Evolutionary conservation across 1,140 invertebrate genomes (phyloP), one percentile per base, ranked within the genome.

Genomic region (Scaptomyza hsui): DNA sequence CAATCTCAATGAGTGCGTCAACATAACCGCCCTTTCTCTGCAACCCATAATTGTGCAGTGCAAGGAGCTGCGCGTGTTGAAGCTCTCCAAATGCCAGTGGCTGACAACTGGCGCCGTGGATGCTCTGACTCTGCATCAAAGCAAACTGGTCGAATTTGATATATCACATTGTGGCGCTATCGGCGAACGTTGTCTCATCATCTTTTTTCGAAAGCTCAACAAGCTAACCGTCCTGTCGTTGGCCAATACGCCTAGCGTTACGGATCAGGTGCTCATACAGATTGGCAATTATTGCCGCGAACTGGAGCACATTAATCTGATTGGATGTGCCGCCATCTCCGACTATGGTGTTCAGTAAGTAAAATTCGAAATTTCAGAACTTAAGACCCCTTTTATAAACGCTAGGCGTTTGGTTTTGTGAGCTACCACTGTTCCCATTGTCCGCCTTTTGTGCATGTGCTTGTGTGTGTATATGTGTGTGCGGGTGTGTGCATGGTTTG

Each of bases 11-110:
- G 92, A 93, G 18, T 94, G 93, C 56, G 78, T 91, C 64, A 93
- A 92, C 72, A 85, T 94, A 7, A 92, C 93, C 29, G 92, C 93
- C 1, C 92, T 92, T 41, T 93, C 92, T 29, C 81, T 94, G 24
- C 93, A 94, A 41, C 93, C 93, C 2, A 92, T 93, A 9, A 94
- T 94, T 32, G 79, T 94, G 4, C 91, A 93, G 62, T 94, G 93
- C 72, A 89, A 82, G 44, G 92, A 93, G 63, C 81, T 94, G 61
- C 90, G 77, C 13, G 90, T 92, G 6, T 77, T 94, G 2, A 94
- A 93, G 63, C 83, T 94, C 0, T 89, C 91, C 1, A 91, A 91
- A 61, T 94, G 93, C 76, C 60, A 92, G 3, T 94, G 93, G 93
- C 61, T 94, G 3, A 93, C 93, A 0, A 92, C 93, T 0, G 93